Evolutionary conservation across 2,888 invertebrate species (phyloP).

Genomic region (Morpho deidamia): DNA sequence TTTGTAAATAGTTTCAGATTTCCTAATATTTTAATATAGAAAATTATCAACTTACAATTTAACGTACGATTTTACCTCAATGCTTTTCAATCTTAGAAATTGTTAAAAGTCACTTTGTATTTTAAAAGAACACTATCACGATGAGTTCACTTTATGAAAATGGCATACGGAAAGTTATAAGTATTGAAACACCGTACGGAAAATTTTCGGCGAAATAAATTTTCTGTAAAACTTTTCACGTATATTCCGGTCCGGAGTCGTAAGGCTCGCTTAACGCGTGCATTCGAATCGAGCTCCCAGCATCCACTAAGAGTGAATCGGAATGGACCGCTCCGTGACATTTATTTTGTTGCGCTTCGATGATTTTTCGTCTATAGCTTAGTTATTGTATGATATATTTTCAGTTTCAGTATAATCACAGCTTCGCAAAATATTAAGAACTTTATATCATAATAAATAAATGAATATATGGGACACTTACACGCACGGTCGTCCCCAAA

Average conservation of each 20-base stretch:
- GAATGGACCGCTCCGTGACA: constrained; percentile 30
- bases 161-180: not conserved
- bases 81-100: not conserved
- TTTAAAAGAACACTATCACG: constrained; percentile 10
- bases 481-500: too few relatives aligned
- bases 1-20: too few relatives aligned
- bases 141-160: not conserved
- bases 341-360: constrained; percentile 23
- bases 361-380: not conserved
- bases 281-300: constrained; percentile 36
- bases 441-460: too few relatives aligned
- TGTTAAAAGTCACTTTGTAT: not conserved
- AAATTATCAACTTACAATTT: constrained; percentile 5
- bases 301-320: constrained; percentile 43
- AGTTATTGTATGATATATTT: not conserved
- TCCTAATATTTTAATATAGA: not conserved
- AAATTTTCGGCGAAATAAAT: not conserved
- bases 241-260: constrained; percentile 3
- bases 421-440: constrained; percentile 5
- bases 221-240: constrained; percentile 7
- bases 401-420: constrained; percentile 3
- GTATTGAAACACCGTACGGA: not conserved
- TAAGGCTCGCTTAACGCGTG: constrained; percentile 28
- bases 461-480: too few relatives aligned
- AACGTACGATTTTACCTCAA: constrained; percentile 2